These are phyloP conservation scores for Porites rus DNA, from an alignment of 92 coral and sea anemone genomes.

Conservation along the genomic window DNA sequence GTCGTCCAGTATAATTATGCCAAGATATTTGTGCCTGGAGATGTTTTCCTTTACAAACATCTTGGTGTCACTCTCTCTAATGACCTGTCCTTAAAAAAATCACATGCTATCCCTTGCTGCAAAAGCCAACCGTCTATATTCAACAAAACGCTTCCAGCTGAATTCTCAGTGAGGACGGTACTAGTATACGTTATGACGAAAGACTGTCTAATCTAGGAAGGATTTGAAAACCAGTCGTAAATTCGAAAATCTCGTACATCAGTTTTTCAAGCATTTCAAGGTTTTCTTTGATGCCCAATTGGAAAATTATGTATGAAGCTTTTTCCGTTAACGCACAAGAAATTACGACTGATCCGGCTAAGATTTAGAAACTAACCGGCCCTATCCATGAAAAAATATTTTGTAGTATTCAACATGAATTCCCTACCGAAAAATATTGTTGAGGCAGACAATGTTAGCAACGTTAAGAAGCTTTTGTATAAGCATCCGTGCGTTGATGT, in stretches of 20 bases:
- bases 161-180: conserved; percentile 34
- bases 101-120: conserved; percentile 50
- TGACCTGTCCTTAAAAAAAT: conserved; percentile 47
- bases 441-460: no score
- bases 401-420: not conserved
- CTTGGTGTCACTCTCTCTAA: conserved; percentile 51
- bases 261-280: conserved; percentile 29
- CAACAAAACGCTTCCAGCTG: conserved; percentile 45
- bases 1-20: conserved; percentile 51
- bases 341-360: no score
- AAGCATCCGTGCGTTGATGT: no score
- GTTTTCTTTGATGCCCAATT: conserved; percentile 5
- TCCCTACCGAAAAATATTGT: no score
- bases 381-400: conserved; percentile 20
- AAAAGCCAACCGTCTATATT: conserved; percentile 42
- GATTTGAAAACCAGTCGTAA: no score
- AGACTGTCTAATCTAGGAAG: not conserved
- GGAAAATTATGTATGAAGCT: not conserved
- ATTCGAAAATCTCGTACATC: conserved; percentile 5
- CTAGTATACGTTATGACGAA: conserved; percentile 7
- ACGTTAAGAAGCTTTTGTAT: no score
- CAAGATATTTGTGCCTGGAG: conserved; percentile 51
- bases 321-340: not conserved
- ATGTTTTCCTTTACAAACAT: conserved; percentile 1
- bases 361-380: not conserved